Conservation (phyloP, 23 tunicate genomes). For the Trididemnum clinides region DNA sequence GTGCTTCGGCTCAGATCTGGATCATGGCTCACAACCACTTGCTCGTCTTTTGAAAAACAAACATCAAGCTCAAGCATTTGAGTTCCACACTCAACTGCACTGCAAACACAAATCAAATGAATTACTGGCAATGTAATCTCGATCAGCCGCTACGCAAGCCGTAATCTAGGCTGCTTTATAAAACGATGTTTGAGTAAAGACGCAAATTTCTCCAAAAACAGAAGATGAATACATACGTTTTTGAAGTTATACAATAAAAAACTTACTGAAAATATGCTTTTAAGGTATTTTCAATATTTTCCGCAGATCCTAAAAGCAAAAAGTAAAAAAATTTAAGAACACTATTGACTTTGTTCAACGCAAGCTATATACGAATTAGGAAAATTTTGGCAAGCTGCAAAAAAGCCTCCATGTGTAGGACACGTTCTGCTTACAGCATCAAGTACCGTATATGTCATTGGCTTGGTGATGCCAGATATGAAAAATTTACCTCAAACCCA, state of each 20-base stretch:
- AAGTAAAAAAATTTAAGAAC: background rate
- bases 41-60: conserved; percentile 79
- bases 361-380: background rate
- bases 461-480: no score
- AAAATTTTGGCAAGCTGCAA: background rate
- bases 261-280: conserved; percentile 78
- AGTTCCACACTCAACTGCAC: conserved; percentile 73
- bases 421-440: no score
- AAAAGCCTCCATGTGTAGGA: no score
- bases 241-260: background rate
- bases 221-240: background rate
- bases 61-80: conserved; percentile 94
- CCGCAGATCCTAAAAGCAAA: conserved; percentile 74
- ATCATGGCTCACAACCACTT: conserved; percentile 84
- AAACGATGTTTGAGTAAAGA: no score
- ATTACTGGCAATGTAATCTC: no score
- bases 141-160: no score
- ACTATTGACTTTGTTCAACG: background rate
- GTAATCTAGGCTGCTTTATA: no score
- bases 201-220: background rate
- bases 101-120: background rate
- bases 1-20: conserved; percentile 50
- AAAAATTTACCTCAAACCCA: no score
- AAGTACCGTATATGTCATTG: no score
- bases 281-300: conserved; percentile 74